A percentile compares a stretch with the other conserved stretches of the same genome.
phyloP scores from a whole-genome alignment of 2,888 invertebrate species.

The Nomada flava region DNA sequence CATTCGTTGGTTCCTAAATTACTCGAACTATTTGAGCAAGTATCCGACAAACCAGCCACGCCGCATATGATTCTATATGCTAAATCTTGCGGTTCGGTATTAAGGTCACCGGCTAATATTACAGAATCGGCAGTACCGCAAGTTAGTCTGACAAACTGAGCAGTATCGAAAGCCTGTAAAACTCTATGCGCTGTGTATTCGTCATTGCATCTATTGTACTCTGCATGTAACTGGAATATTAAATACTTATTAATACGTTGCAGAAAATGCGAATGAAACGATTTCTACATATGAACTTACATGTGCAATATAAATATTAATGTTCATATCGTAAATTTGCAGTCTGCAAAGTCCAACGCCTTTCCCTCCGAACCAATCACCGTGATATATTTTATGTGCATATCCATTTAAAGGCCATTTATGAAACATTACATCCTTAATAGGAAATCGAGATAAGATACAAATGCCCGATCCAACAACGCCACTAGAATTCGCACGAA shows the following conservation, averaged over 20 bases:
- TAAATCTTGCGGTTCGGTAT: constrained; percentile 94
- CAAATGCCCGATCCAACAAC: constrained; percentile 96
- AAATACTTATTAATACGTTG: neutral
- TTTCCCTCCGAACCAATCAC: constrained; percentile 99
- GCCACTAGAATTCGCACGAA: constrained; percentile 87
- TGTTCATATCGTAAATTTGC: constrained; percentile 87
- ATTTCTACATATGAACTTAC: constrained; percentile 86
- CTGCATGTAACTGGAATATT: constrained; percentile 93
- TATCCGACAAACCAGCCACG: constrained; percentile 86
- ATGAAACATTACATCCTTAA: constrained; percentile 95
- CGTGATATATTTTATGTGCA: constrained; percentile 97
- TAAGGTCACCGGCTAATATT: constrained; percentile 97
- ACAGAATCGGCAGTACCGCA: constrained; percentile 91
- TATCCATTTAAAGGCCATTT: constrained; percentile 99
- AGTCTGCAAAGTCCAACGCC: constrained; percentile 94
- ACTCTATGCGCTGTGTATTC: constrained; percentile 97
- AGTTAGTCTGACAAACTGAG: constrained; percentile 96
- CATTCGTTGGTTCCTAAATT: constrained; percentile 91
- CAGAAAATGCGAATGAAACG: neutral
- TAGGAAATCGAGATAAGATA: constrained; percentile 92
- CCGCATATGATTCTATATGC: constrained; percentile 89
- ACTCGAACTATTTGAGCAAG: constrained; percentile 80
- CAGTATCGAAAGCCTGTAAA: constrained; percentile 96
- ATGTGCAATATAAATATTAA: constrained; percentile 97
- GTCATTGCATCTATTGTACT: constrained; percentile 93